Percentiles rank a stretch among this genome's conserved stretches.
Evolutionary conservation across 2,113 vertebrate species (phyloP).

Genomic region (Microcebus lehilahytsara): DNA sequence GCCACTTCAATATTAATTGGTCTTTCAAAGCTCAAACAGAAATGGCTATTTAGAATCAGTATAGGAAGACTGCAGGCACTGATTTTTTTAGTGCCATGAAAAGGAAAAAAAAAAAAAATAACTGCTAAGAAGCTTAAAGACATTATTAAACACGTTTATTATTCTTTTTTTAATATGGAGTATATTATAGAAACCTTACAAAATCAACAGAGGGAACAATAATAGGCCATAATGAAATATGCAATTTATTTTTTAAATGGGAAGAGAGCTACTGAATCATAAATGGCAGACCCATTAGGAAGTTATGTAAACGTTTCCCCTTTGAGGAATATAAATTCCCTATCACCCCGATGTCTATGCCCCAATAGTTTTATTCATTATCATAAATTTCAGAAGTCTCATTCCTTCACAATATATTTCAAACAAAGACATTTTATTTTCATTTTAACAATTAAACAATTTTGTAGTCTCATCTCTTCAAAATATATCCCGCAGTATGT

Average conservation of each 20-base stretch:
- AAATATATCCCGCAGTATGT: slow-evolving; percentile 22
- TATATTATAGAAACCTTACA: slow-evolving; percentile 70
- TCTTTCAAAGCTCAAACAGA: slow-evolving; percentile 53
- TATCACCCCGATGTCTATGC: slow-evolving; percentile 48
- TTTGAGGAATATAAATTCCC: slow-evolving; percentile 61
- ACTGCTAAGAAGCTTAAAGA: slow-evolving; percentile 44
- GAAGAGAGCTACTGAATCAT: slow-evolving; percentile 68
- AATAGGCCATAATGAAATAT: slow-evolving; percentile 69
- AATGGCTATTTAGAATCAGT: slow-evolving; percentile 52
- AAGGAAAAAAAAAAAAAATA: background rate
- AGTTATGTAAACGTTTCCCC: slow-evolving; percentile 64
- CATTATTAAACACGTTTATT: slow-evolving; percentile 75
- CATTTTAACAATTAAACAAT: slow-evolving; percentile 70
- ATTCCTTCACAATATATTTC: slow-evolving; percentile 63
- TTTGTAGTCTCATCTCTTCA: slow-evolving; percentile 51
- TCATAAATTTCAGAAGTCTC: slow-evolving; percentile 67
- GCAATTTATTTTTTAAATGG: slow-evolving; percentile 71
- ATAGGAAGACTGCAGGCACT: background rate
- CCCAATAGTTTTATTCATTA: slow-evolving; percentile 67
- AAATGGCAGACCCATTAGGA: slow-evolving; percentile 66
- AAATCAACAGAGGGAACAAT: slow-evolving; percentile 66
- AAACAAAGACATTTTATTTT: slow-evolving; percentile 59
- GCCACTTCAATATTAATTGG: slow-evolving; percentile 45
- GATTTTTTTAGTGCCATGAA: slow-evolving; percentile 31
- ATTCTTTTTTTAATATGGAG: slow-evolving; percentile 54